These are phyloP conservation scores for Zaprionus gabonicus DNA, from an alignment of 1,140 invertebrate species.

Conservation along the genomic window DNA sequence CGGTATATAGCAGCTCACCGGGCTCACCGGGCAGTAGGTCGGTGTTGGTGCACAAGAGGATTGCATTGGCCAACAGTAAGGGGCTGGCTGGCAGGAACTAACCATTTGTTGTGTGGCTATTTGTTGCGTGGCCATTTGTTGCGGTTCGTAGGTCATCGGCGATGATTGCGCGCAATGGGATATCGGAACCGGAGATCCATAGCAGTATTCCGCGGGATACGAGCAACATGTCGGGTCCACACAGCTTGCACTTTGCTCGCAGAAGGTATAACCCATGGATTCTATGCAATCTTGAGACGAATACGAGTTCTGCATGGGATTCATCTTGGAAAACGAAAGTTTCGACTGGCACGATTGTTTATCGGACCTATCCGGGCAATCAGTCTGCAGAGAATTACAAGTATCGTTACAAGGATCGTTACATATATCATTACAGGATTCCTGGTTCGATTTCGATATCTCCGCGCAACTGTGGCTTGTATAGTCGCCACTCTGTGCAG, in stretches of 20 bases:
- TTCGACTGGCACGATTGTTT: not conserved
- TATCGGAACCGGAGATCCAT: not conserved
- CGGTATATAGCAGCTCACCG: too few species aligned
- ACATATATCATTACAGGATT: not conserved
- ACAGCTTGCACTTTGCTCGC: not conserved
- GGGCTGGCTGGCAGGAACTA: too few species aligned
- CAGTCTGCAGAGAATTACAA: too few species aligned
- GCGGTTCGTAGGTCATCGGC: too few species aligned
- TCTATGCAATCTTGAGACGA: not conserved
- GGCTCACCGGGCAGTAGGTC: not conserved
- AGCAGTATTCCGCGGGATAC: not conserved
- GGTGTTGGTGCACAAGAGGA: not conserved
- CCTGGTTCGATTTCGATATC: not conserved
- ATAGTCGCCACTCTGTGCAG: too few species aligned
- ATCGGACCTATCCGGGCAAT: not conserved
- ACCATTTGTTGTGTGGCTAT: too few species aligned
- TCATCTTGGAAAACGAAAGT: not conserved
- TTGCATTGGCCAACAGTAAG: not conserved
- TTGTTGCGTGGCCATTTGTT: too few species aligned
- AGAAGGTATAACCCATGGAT: not conserved
- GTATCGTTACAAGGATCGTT: too few species aligned
- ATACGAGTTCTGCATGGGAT: not conserved
- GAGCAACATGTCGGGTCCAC: not conserved
- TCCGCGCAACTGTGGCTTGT: not conserved
- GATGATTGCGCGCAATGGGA: not conserved